Evolutionary conservation across 2,888 invertebrate species (phyloP).

Genomic region (Euzetes globulus): DNA sequence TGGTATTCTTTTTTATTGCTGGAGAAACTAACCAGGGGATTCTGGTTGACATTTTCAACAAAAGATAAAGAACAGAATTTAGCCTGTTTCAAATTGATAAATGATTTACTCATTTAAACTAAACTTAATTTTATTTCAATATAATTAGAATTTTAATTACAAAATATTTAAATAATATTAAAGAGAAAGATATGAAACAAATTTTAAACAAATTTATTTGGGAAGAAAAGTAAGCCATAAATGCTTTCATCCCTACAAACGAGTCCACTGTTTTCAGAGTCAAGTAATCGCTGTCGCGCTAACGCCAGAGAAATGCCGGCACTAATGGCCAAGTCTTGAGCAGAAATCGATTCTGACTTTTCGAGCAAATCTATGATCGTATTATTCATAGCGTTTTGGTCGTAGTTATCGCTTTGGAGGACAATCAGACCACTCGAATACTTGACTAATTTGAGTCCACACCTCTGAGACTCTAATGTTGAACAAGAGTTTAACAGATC

Average conservation of each 20-base stretch:
- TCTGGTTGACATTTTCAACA: too few species aligned
- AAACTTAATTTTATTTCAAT: too few species aligned
- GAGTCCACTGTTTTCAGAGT: conserved; percentile 75
- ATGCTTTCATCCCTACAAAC: conserved; percentile 92
- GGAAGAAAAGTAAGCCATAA: conserved; percentile 88
- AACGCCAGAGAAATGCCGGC: conserved; percentile 35
- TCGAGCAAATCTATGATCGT: conserved; percentile 44
- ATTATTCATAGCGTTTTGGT: conserved; percentile 50
- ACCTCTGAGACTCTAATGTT: conserved; percentile 53
- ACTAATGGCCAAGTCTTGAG: conserved; percentile 36
- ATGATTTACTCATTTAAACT: too few species aligned
- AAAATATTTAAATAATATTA: not conserved
- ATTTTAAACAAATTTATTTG: conserved; percentile 54
- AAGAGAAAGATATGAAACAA: not conserved
- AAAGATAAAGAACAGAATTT: too few species aligned
- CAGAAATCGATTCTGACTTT: conserved; percentile 11
- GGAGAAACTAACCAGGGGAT: too few species aligned
- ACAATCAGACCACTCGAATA: conserved; percentile 96
- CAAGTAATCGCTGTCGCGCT: conserved; percentile 56
- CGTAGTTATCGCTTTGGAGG: conserved; percentile 65
- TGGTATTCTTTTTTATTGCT: too few species aligned
- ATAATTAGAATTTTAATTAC: not conserved
- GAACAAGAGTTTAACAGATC: conserved; percentile 87
- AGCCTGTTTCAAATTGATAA: too few species aligned
- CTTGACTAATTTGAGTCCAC: conserved; percentile 46